phyloP scores from a whole-genome alignment of 2,113 vertebrate genomes.

The Myrmecobius fasciatus region DNA sequence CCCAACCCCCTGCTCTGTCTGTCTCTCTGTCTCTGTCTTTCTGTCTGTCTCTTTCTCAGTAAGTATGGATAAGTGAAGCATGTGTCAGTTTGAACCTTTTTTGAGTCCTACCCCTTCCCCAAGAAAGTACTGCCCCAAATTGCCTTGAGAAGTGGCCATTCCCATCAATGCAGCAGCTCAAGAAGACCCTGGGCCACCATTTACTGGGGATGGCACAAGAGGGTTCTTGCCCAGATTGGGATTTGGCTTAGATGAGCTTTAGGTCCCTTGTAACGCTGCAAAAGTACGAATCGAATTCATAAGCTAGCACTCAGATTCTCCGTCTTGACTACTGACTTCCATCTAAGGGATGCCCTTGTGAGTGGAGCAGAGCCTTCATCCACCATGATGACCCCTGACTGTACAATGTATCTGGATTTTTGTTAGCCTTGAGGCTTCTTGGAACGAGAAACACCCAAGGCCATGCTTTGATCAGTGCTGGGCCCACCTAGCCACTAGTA shows the following conservation, averaged over 20 bases:
- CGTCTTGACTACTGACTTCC: neutral
- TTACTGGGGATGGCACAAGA: neutral
- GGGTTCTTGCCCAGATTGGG: neutral
- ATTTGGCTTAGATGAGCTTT: neutral
- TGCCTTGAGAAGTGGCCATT: neutral
- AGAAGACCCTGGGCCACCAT: neutral
- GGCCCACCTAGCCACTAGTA: fast-evolving
- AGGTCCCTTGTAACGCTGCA: neutral
- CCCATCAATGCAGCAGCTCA: neutral
- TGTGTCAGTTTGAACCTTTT: neutral
- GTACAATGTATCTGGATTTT: neutral
- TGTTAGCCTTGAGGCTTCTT: conserved; percentile 43
- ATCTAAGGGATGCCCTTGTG: neutral
- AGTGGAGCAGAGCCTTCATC: too few relatives aligned
- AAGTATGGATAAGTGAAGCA: conserved; percentile 63
- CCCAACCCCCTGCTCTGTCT: neutral
- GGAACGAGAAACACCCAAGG: neutral
- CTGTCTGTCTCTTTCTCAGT: conserved; percentile 39
- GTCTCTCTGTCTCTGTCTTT: neutral
- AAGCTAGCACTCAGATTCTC: neutral
- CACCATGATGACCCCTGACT: neutral
- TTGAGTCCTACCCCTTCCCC: neutral
- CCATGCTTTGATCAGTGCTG: neutral
- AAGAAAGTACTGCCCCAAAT: neutral
- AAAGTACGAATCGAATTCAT: neutral